These are phyloP conservation scores for Enoplosus armatus DNA, from an alignment of 2,797 vertebrate genomes.

Conservation along the genomic window DNA sequence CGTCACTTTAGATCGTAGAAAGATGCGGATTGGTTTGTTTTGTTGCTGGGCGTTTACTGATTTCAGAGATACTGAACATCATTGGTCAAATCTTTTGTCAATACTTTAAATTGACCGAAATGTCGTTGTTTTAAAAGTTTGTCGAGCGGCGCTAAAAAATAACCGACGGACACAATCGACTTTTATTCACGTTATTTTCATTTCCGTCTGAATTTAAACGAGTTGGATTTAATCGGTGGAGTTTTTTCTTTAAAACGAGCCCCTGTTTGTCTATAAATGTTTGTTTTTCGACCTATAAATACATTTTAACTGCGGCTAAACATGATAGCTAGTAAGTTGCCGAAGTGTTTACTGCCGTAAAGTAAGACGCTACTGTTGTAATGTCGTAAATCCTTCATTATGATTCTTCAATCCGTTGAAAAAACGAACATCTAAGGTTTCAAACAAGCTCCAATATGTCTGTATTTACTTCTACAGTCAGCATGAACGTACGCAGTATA, in stretches of 20 bases:
- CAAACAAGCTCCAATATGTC: not conserved
- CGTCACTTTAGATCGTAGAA: not conserved
- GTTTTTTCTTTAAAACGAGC: not conserved
- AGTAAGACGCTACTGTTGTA: not conserved
- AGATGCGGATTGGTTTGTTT: constrained; percentile 17
- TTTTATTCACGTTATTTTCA: not conserved
- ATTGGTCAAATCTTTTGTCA: not conserved
- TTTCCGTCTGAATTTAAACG: not conserved
- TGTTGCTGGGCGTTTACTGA: not conserved
- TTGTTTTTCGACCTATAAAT: not conserved
- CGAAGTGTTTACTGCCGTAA: constrained; percentile 3
- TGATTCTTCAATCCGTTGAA: rapidly evolving
- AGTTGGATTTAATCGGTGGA: not conserved
- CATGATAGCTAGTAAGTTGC: not conserved
- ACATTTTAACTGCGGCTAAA: not conserved
- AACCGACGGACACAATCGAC: not conserved
- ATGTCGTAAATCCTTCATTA: not conserved
- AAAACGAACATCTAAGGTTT: not conserved
- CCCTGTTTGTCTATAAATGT: not conserved
- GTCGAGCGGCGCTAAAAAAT: not conserved
- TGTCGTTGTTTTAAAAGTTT: not conserved
- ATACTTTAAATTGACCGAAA: rapidly evolving
- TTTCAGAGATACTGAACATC: not conserved
- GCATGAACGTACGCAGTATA: not conserved
- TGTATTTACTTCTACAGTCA: not conserved